phyloP scores from a whole-genome alignment of 2,888 invertebrate genomes.

The Lymantria monacha region DNA sequence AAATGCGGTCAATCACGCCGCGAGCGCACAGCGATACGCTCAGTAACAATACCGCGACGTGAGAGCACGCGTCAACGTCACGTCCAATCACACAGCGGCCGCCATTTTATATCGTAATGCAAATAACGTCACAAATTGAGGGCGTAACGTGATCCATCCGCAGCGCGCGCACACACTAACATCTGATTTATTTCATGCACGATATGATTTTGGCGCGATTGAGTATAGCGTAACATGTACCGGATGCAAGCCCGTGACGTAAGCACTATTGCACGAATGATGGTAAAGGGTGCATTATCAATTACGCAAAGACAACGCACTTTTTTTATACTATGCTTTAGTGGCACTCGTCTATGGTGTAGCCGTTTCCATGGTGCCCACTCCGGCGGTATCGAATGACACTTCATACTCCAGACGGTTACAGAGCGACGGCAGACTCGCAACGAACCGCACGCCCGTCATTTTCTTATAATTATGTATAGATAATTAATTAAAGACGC shows the following conservation, averaged over 20 bases:
- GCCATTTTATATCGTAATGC: constrained; percentile 74
- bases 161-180: too few relatives aligned
- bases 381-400: constrained; percentile 71
- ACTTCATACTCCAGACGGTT: constrained; percentile 62
- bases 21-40: constrained; percentile 40
- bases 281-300: constrained; percentile 55
- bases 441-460: constrained; percentile 44
- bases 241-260: constrained; percentile 38
- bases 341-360: constrained; percentile 54
- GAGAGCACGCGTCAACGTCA: constrained; percentile 71
- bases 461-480: constrained; percentile 27
- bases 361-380: constrained; percentile 55
- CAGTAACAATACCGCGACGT: constrained; percentile 47
- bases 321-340: constrained; percentile 48
- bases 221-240: constrained; percentile 45
- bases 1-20: constrained; percentile 39
- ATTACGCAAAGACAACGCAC: constrained; percentile 66
- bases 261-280: constrained; percentile 34
- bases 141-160: constrained; percentile 72
- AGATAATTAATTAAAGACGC: constrained; percentile 34
- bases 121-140: constrained; percentile 71
- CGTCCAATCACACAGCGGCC: constrained; percentile 62
- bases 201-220: constrained; percentile 76
- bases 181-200: constrained; percentile 76
- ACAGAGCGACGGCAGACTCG: constrained; percentile 61